Conservation (phyloP, 2,113 vertebrate species). For the Festucalex cinctus region DNA sequence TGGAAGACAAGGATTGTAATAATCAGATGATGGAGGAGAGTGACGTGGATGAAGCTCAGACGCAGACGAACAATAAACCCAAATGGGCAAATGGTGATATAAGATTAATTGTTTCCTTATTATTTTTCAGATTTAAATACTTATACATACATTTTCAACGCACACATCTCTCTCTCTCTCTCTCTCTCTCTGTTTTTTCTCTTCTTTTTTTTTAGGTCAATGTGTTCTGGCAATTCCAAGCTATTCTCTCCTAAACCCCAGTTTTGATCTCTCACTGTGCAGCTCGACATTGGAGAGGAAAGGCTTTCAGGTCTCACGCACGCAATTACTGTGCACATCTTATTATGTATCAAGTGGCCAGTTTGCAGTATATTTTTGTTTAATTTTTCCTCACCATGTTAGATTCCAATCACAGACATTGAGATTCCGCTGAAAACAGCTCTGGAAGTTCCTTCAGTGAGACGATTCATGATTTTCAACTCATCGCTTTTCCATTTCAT, state of each 20-base stretch:
- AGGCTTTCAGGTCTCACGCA: constrained; percentile 63
- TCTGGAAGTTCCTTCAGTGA: constrained; percentile 63
- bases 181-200: too few species aligned
- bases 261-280: constrained; percentile 64
- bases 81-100: constrained; percentile 54
- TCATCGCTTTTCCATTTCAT: constrained; percentile 70
- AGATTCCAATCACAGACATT: constrained; percentile 69
- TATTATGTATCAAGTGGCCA: neutral
- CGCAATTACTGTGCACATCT: neutral
- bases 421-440: constrained; percentile 62
- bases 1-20: constrained; percentile 27
- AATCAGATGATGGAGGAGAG: constrained; percentile 27
- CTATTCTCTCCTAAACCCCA: constrained; percentile 53
- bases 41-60: constrained; percentile 27
- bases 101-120: neutral
- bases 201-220: constrained; percentile 64
- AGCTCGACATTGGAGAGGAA: constrained; percentile 53
- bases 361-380: neutral
- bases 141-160: too few species aligned
- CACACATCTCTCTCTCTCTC: neutral
- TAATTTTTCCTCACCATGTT: neutral
- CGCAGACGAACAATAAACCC: constrained; percentile 4
- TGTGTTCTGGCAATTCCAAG: constrained; percentile 56
- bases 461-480: constrained; percentile 74
- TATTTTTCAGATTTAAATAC: too few species aligned